A percentile compares a stretch with the other conserved stretches of the same genome.
Conservation (phyloP, 2,888 invertebrate species). For the Heliconius cydno region DNA sequence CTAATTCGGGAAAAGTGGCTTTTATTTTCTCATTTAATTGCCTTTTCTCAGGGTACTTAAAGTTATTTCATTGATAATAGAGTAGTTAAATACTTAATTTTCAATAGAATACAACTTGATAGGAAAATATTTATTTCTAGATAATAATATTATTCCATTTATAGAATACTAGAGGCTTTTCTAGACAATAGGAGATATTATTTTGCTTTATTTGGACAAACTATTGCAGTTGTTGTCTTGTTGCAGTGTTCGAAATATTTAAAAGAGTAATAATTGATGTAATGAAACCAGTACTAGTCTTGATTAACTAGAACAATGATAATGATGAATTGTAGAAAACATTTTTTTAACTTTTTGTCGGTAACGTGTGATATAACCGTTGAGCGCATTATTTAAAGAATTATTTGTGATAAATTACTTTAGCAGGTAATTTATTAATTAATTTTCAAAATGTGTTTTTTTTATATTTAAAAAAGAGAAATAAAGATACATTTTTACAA, state of each 20-base stretch:
- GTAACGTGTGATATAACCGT: neutral
- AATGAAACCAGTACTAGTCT: neutral
- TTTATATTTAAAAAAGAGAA: no score
- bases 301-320: neutral
- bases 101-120: neutral
- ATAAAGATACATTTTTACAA: no score
- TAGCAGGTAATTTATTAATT: no score
- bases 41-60: slow-evolving; percentile 2
- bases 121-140: neutral
- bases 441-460: no score
- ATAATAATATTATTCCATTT: neutral
- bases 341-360: no score
- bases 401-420: no score
- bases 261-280: neutral
- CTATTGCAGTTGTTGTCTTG: neutral
- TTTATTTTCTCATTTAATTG: slow-evolving; percentile 25
- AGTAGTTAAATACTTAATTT: neutral
- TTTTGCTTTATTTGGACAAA: neutral
- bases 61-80: neutral
- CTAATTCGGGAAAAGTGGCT: slow-evolving; percentile 17
- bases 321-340: no score
- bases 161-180: neutral
- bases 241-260: neutral
- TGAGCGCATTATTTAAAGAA: neutral
- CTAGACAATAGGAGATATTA: neutral